Evolutionary conservation across 2,113 vertebrate species (phyloP).

Genomic region (Eublepharis macularius): DNA sequence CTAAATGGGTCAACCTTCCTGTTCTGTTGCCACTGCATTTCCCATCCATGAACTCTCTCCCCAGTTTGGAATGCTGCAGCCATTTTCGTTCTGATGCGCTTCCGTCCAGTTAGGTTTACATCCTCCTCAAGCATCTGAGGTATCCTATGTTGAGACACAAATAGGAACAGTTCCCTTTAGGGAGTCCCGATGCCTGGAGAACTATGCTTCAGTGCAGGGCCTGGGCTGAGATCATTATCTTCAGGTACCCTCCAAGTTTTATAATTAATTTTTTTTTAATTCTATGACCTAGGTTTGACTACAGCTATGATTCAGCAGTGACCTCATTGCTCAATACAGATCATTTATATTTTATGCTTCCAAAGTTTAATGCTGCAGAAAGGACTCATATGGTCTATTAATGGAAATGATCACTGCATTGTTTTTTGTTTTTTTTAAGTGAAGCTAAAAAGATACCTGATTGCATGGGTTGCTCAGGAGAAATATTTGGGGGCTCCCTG

Average conservation of each 20-base stretch:
- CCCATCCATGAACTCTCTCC: not conserved
- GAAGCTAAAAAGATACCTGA: not conserved
- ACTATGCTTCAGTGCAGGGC: too few species aligned
- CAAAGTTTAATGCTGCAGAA: constrained; percentile 30
- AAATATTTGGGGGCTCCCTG: not conserved
- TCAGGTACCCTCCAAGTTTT: not conserved
- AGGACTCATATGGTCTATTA: constrained; percentile 29
- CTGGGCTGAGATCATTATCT: not conserved
- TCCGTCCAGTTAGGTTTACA: not conserved
- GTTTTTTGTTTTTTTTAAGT: not conserved
- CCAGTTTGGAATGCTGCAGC: not conserved
- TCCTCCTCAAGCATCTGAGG: too few species aligned
- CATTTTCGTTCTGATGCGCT: not conserved
- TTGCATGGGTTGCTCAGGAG: not conserved
- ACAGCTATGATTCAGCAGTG: constrained; percentile 15
- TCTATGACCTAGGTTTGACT: not conserved
- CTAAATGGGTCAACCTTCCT: not conserved
- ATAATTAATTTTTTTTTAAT: not conserved
- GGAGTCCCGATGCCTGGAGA: not conserved
- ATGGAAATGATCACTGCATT: constrained; percentile 1
- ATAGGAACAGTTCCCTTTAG: too few species aligned
- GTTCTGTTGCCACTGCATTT: not conserved
- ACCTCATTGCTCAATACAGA: constrained; percentile 26
- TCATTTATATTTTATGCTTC: constrained; percentile 41
- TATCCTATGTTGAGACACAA: not conserved